Evolutionary conservation across 2,888 invertebrate genomes (phyloP).

Genomic region (Trichacis sp.): DNA sequence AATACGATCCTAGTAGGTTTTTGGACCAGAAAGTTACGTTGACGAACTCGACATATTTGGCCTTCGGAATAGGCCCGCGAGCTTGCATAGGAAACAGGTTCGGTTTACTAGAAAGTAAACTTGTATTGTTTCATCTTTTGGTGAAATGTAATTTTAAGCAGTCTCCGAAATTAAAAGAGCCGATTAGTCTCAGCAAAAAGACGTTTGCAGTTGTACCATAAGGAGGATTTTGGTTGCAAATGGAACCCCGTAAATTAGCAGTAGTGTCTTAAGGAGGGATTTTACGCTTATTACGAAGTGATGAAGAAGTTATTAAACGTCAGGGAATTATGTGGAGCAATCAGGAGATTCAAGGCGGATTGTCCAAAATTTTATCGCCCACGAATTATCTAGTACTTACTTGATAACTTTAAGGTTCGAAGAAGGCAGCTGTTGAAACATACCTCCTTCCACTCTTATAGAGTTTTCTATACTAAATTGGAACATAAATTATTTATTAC

Average conservation of each 20-base stretch:
- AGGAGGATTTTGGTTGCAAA: conserved; percentile 49
- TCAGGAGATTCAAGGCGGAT: too few species aligned
- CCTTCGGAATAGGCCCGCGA: conserved; percentile 64
- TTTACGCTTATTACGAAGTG: too few species aligned
- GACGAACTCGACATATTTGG: conserved; percentile 48
- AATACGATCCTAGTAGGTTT: conserved; percentile 67
- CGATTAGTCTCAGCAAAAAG: conserved; percentile 39
- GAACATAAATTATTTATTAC: too few species aligned
- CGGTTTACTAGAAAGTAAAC: conserved; percentile 16
- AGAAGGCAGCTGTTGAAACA: too few species aligned
- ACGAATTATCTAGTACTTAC: too few species aligned
- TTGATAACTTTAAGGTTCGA: too few species aligned
- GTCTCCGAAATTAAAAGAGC: conserved; percentile 44
- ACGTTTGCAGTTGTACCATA: conserved; percentile 2
- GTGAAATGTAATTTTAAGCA: conserved; percentile 42
- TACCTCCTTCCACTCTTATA: too few species aligned
- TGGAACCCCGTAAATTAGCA: conserved; percentile 30
- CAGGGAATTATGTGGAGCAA: too few species aligned
- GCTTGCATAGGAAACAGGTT: conserved; percentile 60
- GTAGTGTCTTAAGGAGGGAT: too few species aligned
- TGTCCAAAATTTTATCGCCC: too few species aligned
- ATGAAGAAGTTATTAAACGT: too few species aligned
- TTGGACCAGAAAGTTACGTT: conserved; percentile 6
- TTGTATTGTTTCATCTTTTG: conserved; percentile 44
- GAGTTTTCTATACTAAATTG: too few species aligned